Base-by-base conservation (phyloP, 1,140 invertebrate species). In the Drosophila ananassae region DNA sequence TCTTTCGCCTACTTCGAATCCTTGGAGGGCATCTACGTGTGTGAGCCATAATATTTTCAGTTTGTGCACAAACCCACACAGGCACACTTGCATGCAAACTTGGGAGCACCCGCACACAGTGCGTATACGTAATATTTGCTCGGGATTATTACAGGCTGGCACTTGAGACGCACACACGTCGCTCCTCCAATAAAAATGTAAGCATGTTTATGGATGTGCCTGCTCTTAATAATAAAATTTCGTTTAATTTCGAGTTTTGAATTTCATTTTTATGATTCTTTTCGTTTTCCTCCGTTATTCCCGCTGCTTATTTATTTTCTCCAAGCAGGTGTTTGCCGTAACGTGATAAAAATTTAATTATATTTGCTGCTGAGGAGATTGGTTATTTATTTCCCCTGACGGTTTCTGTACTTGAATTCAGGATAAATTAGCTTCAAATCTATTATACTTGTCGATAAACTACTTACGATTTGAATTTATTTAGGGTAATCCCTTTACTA, bases 211-310 rank as follows among this genome's bases (percentile, higher is more conserved):
- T 66, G 39, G 62, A 41, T 73, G 51, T 62, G 44, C 69, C 51
- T 52, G 55, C 63, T 63, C 76, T 84, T 72, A 55, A 81, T 76
- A 87, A 87, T 87, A 87, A 82, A 87, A 87, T 79, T 87, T 66
- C 75, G 83, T 89, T 87, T 83, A 89, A 87, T 82, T 87, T 79
- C 74, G 72, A 87, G 77, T 83, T 83, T 71, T 75, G 61, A 75
- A 82, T 82, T 82, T 79, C 75, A 82, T 79, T 89, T 76, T 68
- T 69, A 64, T 82, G 54, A 37, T 69, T 58, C 66, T 69, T 62
- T 57, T 72, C 12, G 44, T 44, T 37, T 41, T 53, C 34, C 22
- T 25, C 10, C 34, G 34, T 37, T 37, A 37, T 37, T 47, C 44
- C 17, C 1, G 47, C 13, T 12, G 46, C 55, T 74, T 76, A 46